phyloP scores from a whole-genome alignment of 2,113 vertebrate genomes.

The Kryptolebias marmoratus region DNA sequence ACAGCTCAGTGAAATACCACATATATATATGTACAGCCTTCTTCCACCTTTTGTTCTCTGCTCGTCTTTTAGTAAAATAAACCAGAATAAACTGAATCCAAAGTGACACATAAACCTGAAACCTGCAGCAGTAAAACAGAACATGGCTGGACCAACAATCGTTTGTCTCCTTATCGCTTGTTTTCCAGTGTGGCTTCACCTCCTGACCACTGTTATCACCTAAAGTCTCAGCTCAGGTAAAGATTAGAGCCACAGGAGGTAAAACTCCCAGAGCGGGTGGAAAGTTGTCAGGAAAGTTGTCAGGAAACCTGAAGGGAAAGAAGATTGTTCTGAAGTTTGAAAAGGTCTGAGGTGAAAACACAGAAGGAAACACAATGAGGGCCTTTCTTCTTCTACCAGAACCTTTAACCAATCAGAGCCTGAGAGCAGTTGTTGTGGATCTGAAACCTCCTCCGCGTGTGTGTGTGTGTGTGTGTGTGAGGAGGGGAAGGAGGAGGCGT shows the following conservation, averaged over 20 bases:
- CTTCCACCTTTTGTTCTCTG: too few species aligned
- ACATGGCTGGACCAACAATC: neutral
- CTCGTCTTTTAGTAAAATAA: too few species aligned
- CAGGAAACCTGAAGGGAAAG: neutral
- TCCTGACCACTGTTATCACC: too few species aligned
- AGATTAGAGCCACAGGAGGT: too few species aligned
- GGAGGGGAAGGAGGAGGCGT: constrained; percentile 34
- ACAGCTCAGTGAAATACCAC: too few species aligned
- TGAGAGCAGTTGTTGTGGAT: constrained; percentile 9
- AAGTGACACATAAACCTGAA: too few species aligned
- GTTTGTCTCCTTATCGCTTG: neutral
- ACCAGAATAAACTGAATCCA: too few species aligned
- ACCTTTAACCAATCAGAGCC: constrained; percentile 29
- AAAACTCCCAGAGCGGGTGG: neutral
- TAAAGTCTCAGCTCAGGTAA: too few species aligned
- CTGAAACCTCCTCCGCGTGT: constrained; percentile 7
- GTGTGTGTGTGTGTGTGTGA: neutral
- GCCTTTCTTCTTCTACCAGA: constrained; percentile 11
- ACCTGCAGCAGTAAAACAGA: neutral
- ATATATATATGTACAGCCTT: too few species aligned
- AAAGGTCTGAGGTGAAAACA: constrained; percentile 11
- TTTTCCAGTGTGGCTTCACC: too few species aligned
- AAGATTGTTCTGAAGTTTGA: constrained; percentile 26
- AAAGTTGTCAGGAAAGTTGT: neutral
- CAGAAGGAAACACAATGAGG: neutral